Percentiles rank a stretch among this genome's conserved stretches.
Conservation (phyloP, 2,113 vertebrate species). For the Empidonax traillii region DNA sequence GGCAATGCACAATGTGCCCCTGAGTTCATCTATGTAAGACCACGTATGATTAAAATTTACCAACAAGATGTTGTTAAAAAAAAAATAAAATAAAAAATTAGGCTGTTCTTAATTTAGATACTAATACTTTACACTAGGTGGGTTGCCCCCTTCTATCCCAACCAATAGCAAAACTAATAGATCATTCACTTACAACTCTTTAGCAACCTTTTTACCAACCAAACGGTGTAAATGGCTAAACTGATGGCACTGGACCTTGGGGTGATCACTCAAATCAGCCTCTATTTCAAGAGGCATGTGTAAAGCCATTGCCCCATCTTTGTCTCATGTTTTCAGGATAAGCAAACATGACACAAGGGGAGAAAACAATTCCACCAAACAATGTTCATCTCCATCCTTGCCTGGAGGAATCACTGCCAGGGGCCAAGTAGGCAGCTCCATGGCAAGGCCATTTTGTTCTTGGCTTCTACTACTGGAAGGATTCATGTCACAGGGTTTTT, state of each 20-base stretch:
- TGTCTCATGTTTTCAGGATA: background rate
- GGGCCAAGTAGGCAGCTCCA: background rate
- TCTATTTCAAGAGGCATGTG: background rate
- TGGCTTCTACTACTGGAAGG: background rate
- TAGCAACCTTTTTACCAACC: background rate
- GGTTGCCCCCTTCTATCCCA: background rate
- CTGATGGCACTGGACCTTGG: background rate
- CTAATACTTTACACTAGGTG: background rate
- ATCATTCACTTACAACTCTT: background rate
- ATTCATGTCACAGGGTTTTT: background rate
- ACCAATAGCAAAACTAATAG: background rate
- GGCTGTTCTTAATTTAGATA: background rate
- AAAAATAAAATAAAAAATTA: background rate
- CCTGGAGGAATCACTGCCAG: background rate
- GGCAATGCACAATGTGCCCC: rapidly evolving
- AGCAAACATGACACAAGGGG: background rate
- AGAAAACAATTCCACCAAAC: background rate
- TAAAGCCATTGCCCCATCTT: background rate
- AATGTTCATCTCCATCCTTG: rapidly evolving
- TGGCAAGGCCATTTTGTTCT: background rate
- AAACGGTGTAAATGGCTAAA: background rate
- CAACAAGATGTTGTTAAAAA: background rate
- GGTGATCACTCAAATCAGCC: background rate
- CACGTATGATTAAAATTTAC: background rate
- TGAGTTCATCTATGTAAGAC: background rate